These are phyloP conservation scores for Morpho helenor DNA, from an alignment of 2,888 invertebrate genomes.

Conservation along the genomic window DNA sequence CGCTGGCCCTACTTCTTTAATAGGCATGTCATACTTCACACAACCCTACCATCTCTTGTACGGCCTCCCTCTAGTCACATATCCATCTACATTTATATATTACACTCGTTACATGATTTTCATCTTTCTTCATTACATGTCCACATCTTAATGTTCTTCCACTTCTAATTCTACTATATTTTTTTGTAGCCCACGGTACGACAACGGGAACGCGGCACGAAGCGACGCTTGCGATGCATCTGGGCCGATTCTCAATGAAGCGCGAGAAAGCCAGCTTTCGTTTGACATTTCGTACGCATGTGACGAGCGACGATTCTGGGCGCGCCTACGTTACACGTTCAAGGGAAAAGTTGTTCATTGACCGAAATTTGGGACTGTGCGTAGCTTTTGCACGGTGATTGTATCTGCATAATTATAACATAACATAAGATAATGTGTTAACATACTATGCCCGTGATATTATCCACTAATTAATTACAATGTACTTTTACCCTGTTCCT, in stretches of 20 bases:
- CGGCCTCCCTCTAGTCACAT: too few species aligned
- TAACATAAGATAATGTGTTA: too few species aligned
- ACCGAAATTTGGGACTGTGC: slow-evolving; percentile 16
- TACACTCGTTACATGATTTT: too few species aligned
- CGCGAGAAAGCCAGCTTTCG: slow-evolving; percentile 52
- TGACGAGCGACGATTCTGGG: slow-evolving; percentile 28
- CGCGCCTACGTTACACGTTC: slow-evolving; percentile 20
- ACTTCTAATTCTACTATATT: background rate
- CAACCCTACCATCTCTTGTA: too few species aligned
- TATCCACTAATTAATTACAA: too few species aligned
- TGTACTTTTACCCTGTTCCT: too few species aligned
- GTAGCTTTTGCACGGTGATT: background rate
- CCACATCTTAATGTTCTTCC: too few species aligned
- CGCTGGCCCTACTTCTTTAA: background rate
- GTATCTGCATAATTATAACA: too few species aligned
- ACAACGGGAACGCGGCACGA: slow-evolving; percentile 6
- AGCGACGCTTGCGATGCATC: slow-evolving; percentile 17
- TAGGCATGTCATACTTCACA: too few species aligned
- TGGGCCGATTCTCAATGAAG: slow-evolving; percentile 48
- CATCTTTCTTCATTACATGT: too few species aligned
- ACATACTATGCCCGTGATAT: too few species aligned
- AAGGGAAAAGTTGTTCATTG: slow-evolving; percentile 23
- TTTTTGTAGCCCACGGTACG: slow-evolving; percentile 16
- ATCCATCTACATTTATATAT: too few species aligned
- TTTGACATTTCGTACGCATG: slow-evolving; percentile 45